A percentile compares a stretch with the other conserved stretches of the same genome.
phyloP scores from a whole-genome alignment of 2,888 invertebrate genomes.

The Troglohyphantes excavatus region DNA sequence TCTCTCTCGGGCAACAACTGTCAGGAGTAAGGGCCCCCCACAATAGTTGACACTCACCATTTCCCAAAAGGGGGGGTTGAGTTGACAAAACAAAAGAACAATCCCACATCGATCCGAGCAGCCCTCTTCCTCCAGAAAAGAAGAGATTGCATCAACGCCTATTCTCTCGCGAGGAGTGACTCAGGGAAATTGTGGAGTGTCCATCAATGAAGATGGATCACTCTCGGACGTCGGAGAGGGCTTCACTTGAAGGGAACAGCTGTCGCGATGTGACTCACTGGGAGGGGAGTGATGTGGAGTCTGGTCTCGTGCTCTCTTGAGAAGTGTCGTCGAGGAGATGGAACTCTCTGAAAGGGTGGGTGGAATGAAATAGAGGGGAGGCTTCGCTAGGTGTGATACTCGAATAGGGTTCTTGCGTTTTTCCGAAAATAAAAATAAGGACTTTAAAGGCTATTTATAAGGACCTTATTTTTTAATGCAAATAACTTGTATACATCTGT shows the following conservation, averaged over 20 bases:
- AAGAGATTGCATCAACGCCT: slow-evolving; percentile 31
- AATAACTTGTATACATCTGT: no score
- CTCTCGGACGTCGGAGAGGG: slow-evolving; percentile 18
- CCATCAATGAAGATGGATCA: slow-evolving; percentile 44
- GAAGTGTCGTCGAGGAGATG: slow-evolving; percentile 13
- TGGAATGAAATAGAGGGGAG: no score
- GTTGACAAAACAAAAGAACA: neutral
- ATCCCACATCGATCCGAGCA: neutral
- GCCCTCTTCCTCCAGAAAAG: neutral
- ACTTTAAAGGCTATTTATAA: no score
- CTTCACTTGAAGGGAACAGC: neutral
- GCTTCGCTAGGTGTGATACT: no score
- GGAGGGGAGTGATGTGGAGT: neutral
- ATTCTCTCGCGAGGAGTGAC: neutral
- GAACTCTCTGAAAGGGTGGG: no score
- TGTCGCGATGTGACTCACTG: slow-evolving; percentile 28
- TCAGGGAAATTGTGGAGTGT: slow-evolving; percentile 22
- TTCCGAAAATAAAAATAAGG: no score
- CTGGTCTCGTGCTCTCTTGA: neutral
- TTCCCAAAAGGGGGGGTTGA: neutral
- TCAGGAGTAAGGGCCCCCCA: neutral
- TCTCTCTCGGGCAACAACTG: neutral
- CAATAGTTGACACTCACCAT: neutral
- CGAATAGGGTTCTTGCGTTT: no score
- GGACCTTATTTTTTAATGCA: no score